Conservation (phyloP, 2,888 invertebrate genomes). For the Podabrus alpinus region DNA sequence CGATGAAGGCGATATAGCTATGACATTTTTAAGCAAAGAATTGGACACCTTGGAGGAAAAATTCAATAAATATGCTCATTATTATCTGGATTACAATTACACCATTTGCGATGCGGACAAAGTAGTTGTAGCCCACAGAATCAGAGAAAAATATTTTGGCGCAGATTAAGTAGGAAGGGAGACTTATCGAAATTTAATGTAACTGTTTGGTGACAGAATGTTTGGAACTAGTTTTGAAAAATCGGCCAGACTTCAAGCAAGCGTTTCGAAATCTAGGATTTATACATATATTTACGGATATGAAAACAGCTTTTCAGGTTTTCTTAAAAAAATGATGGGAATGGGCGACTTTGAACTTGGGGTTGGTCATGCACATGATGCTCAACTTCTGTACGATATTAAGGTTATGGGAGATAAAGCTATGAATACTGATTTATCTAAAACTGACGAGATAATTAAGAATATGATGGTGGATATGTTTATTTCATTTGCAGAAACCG, state of each 20-base stretch:
- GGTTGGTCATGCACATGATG: slow-evolving; percentile 12
- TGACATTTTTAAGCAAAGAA: not conserved
- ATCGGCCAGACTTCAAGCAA: not conserved
- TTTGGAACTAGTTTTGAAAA: slow-evolving; percentile 36
- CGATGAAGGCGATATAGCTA: slow-evolving; percentile 64
- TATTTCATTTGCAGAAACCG: not conserved
- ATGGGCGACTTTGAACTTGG: not conserved
- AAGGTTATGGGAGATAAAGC: not conserved
- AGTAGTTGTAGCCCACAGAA: slow-evolving; percentile 35
- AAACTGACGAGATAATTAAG: slow-evolving; percentile 7
- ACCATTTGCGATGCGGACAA: slow-evolving; percentile 36
- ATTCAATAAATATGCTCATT: slow-evolving; percentile 42
- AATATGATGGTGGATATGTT: slow-evolving; percentile 8
- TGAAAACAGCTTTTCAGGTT: not conserved
- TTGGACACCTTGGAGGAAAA: slow-evolving; percentile 48
- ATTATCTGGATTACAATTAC: slow-evolving; percentile 43
- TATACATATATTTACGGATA: not conserved
- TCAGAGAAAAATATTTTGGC: slow-evolving; percentile 43
- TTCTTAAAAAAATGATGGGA: not conserved
- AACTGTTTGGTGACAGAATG: slow-evolving; percentile 27
- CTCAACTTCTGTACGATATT: not conserved
- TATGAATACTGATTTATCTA: not conserved
- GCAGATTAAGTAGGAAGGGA: slow-evolving; percentile 33
- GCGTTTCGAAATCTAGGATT: not conserved
- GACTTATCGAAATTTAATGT: slow-evolving; percentile 23